These are phyloP conservation scores for Diachasmimorpha longicaudata DNA, from an alignment of 1,140 invertebrate genomes.

Conservation along the genomic window DNA sequence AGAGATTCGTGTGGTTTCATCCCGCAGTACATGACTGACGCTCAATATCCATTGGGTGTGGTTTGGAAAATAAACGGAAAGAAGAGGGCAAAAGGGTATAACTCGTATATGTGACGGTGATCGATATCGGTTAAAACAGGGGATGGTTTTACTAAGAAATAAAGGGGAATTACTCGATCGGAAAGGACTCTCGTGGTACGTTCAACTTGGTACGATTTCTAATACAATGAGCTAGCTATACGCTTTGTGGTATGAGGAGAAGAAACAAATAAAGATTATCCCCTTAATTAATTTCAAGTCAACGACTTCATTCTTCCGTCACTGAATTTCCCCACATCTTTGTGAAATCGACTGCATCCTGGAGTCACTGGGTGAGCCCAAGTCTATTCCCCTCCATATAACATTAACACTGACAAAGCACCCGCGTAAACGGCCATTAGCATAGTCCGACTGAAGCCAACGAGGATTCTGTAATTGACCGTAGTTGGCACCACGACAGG, in stretches of 20 bases:
- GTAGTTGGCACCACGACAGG: conserved; percentile 37
- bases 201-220: not conserved
- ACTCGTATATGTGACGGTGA: not conserved
- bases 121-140: not conserved
- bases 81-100: not conserved
- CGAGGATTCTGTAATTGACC: conserved; percentile 34
- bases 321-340: too few relatives aligned
- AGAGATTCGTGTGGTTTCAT: conserved; percentile 21
- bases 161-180: not conserved
- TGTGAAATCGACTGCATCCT: too few relatives aligned
- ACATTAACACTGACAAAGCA: not conserved
- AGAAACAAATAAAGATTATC: too few relatives aligned
- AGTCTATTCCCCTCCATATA: not conserved
- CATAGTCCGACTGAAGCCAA: not conserved
- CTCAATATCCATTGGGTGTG: conserved; percentile 16
- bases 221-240: not conserved
- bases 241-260: too few relatives aligned
- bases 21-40: conserved; percentile 7
- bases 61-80: conserved; percentile 10
- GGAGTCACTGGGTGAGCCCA: too few relatives aligned
- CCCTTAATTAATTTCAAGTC: too few relatives aligned
- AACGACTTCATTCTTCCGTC: too few relatives aligned
- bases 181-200: not conserved
- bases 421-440: not conserved
- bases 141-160: not conserved